A percentile compares a stretch with the other conserved stretches of the same genome.
Evolutionary conservation across 2,888 invertebrate species (phyloP).

Genomic region (Protonemura montana): DNA sequence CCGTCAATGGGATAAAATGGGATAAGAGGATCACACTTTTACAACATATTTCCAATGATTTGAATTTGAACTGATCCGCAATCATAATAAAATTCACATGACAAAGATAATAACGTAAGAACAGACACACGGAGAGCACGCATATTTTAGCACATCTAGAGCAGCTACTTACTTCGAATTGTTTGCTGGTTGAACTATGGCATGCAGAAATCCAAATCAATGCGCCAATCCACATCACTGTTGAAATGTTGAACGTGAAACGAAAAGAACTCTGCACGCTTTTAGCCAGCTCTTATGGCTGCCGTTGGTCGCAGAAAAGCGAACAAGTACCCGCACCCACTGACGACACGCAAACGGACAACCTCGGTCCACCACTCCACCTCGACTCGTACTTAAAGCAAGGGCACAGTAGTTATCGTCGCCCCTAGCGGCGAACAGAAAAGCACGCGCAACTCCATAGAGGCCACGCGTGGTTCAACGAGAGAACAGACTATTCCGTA

Average conservation of each 20-base stretch:
- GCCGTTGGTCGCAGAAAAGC: not conserved
- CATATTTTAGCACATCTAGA: not conserved
- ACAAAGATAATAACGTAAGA: not conserved
- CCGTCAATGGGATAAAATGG: not conserved
- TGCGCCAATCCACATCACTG: slow-evolving; percentile 18
- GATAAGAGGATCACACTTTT: not conserved
- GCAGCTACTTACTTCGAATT: not conserved
- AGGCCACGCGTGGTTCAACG: no score
- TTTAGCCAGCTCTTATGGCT: not conserved
- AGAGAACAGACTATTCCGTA: no score
- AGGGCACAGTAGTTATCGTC: not conserved
- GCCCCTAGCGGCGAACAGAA: not conserved
- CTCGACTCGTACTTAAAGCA: not conserved
- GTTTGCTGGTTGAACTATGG: not conserved
- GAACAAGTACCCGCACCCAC: slow-evolving; percentile 15
- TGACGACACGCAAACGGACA: not conserved
- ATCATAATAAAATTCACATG: not conserved
- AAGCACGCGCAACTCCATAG: not conserved
- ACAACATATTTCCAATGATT: not conserved
- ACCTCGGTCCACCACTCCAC: slow-evolving; percentile 2
- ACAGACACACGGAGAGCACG: not conserved
- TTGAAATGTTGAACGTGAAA: not conserved
- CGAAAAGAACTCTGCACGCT: not conserved
- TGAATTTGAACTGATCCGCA: not conserved
- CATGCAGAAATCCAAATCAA: slow-evolving; percentile 12